Percentiles rank a stretch among this genome's conserved stretches.
These are phyloP conservation scores for Hemicentrotus pulcherrimus DNA, from an alignment of 35 echinoderm and acorn worm genomes.

Conservation along the genomic window DNA sequence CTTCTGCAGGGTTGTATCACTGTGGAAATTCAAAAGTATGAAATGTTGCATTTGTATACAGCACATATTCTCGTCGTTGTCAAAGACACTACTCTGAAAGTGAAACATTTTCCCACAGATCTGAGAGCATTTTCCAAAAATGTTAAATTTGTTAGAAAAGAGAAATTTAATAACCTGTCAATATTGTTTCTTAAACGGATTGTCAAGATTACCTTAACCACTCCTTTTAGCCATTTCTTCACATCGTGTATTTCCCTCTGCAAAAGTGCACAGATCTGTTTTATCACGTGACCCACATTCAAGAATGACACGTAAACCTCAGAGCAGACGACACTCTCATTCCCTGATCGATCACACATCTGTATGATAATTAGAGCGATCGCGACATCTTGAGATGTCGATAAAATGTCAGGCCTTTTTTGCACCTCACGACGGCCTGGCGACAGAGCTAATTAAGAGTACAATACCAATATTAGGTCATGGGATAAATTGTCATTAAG, in stretches of 20 bases:
- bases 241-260: background rate
- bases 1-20: too few species aligned
- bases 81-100: too few species aligned
- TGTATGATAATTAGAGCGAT: slow-evolving; percentile 11
- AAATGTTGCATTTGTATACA: too few species aligned
- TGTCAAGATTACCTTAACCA: background rate
- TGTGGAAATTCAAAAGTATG: too few species aligned
- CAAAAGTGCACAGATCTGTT: background rate
- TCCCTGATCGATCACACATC: slow-evolving; percentile 31
- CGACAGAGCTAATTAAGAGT: slow-evolving; percentile 33
- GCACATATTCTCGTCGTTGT: too few species aligned
- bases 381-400: background rate
- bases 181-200: background rate
- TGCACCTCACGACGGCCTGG: slow-evolving; percentile 21
- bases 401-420: slow-evolving; percentile 1
- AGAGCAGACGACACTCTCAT: slow-evolving; percentile 17
- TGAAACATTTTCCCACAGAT: too few species aligned
- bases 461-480: slow-evolving; percentile 39
- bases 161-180: too few species aligned
- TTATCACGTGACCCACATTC: slow-evolving; percentile 12
- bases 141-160: too few species aligned
- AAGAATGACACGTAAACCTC: background rate
- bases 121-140: too few species aligned
- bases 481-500: slow-evolving; percentile 30
- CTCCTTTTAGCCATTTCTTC: background rate